A percentile compares a stretch with the other conserved stretches of the same genome.
These are phyloP conservation scores for Perodicticus potto DNA, from an alignment of 2,797 vertebrate genomes.

Conservation along the genomic window DNA sequence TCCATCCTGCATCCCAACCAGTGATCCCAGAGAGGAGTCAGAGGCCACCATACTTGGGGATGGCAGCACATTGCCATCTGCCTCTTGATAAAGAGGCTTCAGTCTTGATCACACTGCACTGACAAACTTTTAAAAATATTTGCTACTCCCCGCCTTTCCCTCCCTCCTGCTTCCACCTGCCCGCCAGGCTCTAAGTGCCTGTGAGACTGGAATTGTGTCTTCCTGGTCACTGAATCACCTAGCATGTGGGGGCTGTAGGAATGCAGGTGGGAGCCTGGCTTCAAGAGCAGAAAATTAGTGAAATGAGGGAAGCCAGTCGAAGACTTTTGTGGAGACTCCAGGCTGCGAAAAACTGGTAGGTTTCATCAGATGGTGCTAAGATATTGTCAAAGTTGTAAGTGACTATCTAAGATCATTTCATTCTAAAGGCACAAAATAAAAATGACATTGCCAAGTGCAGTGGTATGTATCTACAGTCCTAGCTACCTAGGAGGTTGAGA, in stretches of 20 bases:
- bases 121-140: not conserved
- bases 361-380: not conserved
- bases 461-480: not conserved
- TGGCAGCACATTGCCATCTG: not conserved
- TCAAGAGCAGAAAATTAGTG: not conserved
- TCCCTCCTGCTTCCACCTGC: not conserved
- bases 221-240: not conserved
- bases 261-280: not conserved
- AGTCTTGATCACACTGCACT: not conserved
- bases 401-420: not conserved
- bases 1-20: not conserved
- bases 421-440: constrained; percentile 61
- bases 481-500: not conserved
- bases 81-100: not conserved
- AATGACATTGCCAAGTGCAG: not conserved
- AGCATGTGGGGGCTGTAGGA: not conserved
- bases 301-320: not conserved
- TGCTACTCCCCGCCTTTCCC: not conserved
- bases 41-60: not conserved
- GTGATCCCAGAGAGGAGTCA: not conserved
- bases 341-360: not conserved
- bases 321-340: not conserved
- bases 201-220: not conserved
- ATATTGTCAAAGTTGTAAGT: not conserved
- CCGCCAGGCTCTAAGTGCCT: not conserved